These are phyloP conservation scores for Zoroaster sp. DNA, from an alignment of 53 echinoderm and acorn worm species.

Conservation along the genomic window DNA sequence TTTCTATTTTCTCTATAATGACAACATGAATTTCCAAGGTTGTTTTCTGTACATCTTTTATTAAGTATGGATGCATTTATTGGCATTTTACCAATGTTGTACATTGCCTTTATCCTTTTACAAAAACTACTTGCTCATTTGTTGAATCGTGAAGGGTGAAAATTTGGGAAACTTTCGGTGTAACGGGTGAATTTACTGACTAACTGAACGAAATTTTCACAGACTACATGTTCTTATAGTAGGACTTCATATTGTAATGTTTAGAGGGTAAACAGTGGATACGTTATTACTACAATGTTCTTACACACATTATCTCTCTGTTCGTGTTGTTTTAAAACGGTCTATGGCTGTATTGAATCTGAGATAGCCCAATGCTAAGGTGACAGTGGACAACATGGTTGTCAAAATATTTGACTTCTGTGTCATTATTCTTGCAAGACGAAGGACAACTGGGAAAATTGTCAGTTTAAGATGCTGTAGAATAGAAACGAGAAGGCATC, in stretches of 20 bases:
- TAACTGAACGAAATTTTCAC: neutral
- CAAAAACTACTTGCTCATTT: no score
- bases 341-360: neutral
- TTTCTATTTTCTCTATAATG: no score
- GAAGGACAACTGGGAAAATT: neutral
- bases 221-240: neutral
- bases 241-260: neutral
- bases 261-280: neutral
- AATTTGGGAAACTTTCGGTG: no score
- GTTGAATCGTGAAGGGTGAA: no score
- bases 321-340: neutral
- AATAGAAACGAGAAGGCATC: neutral
- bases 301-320: neutral
- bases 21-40: no score
- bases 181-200: no score
- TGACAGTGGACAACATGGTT: conserved; percentile 26
- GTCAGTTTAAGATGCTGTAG: neutral
- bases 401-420: conserved; percentile 19
- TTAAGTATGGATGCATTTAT: no score
- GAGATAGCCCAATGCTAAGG: neutral
- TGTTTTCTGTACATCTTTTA: no score
- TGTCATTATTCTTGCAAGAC: neutral
- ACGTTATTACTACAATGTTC: no score
- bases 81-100: no score
- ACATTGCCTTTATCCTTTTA: no score